A percentile compares a stretch with the other conserved stretches of the same genome.
These are phyloP conservation scores for Macroglossus sobrinus DNA, from an alignment of 2,113 vertebrate genomes.

Conservation along the genomic window DNA sequence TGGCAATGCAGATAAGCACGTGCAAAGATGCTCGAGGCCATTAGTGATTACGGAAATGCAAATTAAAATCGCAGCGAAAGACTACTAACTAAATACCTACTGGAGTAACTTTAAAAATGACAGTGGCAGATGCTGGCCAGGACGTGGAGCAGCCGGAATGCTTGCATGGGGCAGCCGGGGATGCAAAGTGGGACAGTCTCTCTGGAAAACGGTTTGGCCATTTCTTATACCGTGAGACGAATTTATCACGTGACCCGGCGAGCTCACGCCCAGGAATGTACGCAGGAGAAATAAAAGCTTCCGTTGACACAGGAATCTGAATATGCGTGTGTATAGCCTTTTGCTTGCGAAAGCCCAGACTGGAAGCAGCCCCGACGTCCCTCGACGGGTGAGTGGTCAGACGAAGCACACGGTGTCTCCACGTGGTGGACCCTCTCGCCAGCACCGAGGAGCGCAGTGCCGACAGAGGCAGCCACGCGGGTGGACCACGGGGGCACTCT, in stretches of 20 bases:
- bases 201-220: neutral
- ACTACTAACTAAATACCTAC: too few species aligned
- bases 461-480: fast-evolving
- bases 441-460: neutral
- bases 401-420: fast-evolving
- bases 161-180: too few species aligned
- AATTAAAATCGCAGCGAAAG: neutral
- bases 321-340: neutral
- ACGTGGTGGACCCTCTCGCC: fast-evolving
- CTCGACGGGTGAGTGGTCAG: neutral
- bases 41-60: neutral
- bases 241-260: neutral
- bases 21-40: neutral
- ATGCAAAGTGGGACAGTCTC: neutral
- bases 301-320: neutral
- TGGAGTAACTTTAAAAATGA: neutral
- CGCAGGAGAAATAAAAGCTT: neutral
- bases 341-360: neutral
- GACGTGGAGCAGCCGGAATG: neutral
- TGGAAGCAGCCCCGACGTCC: neutral
- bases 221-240: neutral
- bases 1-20: neutral
- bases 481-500: fast-evolving
- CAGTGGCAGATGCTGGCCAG: neutral
- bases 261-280: neutral